Evolutionary conservation across 2,888 invertebrate genomes (phyloP), one percentile per base, ranked within the genome.

Genomic region (Sericinus montela): DNA sequence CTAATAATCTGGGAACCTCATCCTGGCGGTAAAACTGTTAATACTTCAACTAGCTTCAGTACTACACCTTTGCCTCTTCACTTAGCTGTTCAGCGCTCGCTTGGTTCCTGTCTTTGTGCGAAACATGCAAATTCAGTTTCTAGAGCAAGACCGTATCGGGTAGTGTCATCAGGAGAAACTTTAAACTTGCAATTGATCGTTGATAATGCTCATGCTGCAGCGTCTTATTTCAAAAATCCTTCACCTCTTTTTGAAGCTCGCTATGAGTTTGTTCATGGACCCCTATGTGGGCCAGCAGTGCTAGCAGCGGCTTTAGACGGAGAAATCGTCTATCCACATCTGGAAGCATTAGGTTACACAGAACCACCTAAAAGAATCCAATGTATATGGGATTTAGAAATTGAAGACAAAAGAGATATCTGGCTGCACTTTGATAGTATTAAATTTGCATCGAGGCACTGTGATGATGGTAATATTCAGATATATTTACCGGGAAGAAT

Each of bases 221-320:
- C 94, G 0, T 96, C 94, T 45, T 97, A 97, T 75, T 97, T 97
- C 81, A 97, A 97, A 73, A 95, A 96, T 65, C 91, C 94, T 1
- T 91, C 92, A 29, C 94, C 97, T 0, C 87, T 97, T 3, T 97
- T 97, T 69, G 94, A 96, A 75, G 97, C 97, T 0, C 91, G 92
- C 4, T 97, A 95, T 71, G 95, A 96, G 71, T 97, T 97, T 67
- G 95, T 96, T 1, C 97, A 97, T 62, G 96, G 96, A 0, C 96
- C 96, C 0, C 83, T 96, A 0, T 97, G 97, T 69, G 97, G 97
- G 0, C 95, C 96, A 0, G 93, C 96, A 0, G 91, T 94, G 3
- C 80, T 96, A 39, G 93, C 94, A 6, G 94, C 96, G 0, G 92
- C 93, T 0, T 93, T 94, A 0, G 96, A 96, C 63, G 96, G 96